phyloP scores from a whole-genome alignment of 2,113 vertebrate genomes.

The Oncorhynchus tshawytscha region DNA sequence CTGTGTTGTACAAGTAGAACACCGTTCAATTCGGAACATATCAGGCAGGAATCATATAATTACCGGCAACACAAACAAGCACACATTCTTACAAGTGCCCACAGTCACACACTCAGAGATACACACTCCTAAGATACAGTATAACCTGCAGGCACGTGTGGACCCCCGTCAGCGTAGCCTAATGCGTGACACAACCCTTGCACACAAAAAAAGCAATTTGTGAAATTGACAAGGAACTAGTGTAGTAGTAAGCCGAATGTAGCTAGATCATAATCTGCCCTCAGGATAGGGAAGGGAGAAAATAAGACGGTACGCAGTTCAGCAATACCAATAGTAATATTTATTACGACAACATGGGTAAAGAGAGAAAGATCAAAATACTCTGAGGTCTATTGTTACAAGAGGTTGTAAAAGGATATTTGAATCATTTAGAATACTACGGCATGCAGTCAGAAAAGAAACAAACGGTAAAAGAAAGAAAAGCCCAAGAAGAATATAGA shows the following conservation, averaged over 20 bases:
- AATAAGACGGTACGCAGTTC: conserved; percentile 86
- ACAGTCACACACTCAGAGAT: conserved; percentile 19
- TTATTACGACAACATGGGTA: conserved; percentile 98
- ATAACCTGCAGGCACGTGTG: conserved; percentile 12
- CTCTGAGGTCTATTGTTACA: conserved; percentile 84
- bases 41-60: background rate
- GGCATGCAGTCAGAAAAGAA: conserved; percentile 74
- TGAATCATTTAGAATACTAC: conserved; percentile 73
- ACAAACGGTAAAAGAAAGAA: conserved; percentile 61
- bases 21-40: conserved; percentile 16
- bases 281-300: conserved; percentile 59
- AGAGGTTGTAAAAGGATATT: conserved; percentile 76
- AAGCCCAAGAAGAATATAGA: conserved; percentile 60
- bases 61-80: conserved; percentile 23
- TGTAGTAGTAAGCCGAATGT: conserved; percentile 41
- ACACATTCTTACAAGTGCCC: conserved; percentile 9
- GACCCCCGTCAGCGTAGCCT: conserved; percentile 20
- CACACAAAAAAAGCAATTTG: conserved; percentile 70
- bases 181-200: conserved; percentile 41
- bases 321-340: conserved; percentile 96
- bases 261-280: conserved; percentile 28
- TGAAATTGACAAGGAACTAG: conserved; percentile 81
- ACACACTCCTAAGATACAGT: background rate
- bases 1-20: background rate
- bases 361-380: conserved; percentile 81